These are phyloP conservation scores for Ciconia stormi DNA, from an alignment of 2,113 vertebrate genomes.

Conservation along the genomic window DNA sequence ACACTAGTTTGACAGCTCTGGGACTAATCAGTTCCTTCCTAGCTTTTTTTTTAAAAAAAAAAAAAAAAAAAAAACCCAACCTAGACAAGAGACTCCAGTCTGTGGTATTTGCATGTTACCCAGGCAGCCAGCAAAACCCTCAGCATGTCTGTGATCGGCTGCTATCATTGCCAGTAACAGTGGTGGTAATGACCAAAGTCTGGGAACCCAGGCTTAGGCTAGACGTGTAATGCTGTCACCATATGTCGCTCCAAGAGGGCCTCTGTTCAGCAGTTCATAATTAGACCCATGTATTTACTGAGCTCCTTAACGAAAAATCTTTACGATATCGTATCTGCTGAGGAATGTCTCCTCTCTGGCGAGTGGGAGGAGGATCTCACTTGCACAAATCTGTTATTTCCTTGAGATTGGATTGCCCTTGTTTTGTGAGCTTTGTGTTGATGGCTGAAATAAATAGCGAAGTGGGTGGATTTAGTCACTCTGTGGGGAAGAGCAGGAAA, in stretches of 20 bases:
- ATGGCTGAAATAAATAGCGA: slow-evolving; percentile 23
- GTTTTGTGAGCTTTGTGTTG: slow-evolving; percentile 44
- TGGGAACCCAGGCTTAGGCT: background rate
- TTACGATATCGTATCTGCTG: background rate
- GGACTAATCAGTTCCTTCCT: slow-evolving; percentile 17
- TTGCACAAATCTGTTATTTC: slow-evolving; percentile 15
- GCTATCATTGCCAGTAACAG: background rate
- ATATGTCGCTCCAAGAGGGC: background rate
- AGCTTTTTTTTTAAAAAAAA: background rate
- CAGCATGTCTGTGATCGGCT: background rate
- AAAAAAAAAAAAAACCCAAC: too few species aligned
- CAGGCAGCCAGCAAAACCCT: slow-evolving; percentile 23
- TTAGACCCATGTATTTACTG: background rate
- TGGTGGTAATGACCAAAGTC: slow-evolving; percentile 1
- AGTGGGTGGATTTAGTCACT: slow-evolving; percentile 44
- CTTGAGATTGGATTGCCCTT: slow-evolving; percentile 21
- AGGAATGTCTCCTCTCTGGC: background rate
- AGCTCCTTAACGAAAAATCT: background rate
- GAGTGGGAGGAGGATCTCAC: slow-evolving; percentile 27
- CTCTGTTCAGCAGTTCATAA: background rate
- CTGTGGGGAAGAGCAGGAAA: background rate
- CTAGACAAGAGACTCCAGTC: background rate
- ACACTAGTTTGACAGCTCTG: background rate
- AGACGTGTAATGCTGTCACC: slow-evolving; percentile 1
- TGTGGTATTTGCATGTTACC: background rate